Percentiles rank a stretch among this genome's conserved stretches.
These are phyloP conservation scores for Notodromas monacha DNA, from an alignment of 2,888 invertebrate genomes.

Conservation along the genomic window DNA sequence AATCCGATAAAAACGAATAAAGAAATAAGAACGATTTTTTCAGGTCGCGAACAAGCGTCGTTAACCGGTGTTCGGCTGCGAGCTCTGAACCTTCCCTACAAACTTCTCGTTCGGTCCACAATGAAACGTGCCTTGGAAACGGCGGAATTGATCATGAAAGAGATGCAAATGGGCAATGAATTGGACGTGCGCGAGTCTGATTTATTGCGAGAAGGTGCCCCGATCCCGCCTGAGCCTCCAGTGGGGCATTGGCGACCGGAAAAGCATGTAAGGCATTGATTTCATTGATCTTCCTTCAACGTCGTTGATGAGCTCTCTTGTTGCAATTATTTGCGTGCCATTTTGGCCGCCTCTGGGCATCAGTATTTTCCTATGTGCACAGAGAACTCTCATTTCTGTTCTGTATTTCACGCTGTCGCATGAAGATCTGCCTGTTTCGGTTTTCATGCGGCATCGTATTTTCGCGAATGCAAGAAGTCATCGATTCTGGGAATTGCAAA, in stretches of 20 bases:
- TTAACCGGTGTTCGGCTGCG: constrained; percentile 43
- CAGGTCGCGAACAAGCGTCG: constrained; percentile 53
- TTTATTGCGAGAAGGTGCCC: constrained; percentile 65
- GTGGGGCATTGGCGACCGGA: constrained; percentile 59
- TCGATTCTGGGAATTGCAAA: too few species aligned
- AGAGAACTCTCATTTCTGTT: too few species aligned
- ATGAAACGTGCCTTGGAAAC: constrained; percentile 83
- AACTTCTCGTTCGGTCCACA: constrained; percentile 46
- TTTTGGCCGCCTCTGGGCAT: too few species aligned
- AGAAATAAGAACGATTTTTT: constrained; percentile 11
- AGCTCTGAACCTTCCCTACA: constrained; percentile 40
- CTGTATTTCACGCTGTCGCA: too few species aligned
- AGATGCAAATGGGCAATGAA: too few species aligned
- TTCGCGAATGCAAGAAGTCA: too few species aligned
- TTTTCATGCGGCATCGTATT: too few species aligned
- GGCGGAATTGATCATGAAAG: constrained; percentile 38
- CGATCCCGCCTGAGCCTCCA: constrained; percentile 72
- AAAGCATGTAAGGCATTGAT: constrained; percentile 25
- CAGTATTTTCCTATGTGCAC: too few species aligned
- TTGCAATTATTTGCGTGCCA: too few species aligned
- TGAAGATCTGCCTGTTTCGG: too few species aligned
- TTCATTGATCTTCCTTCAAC: background rate
- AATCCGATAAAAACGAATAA: too few species aligned
- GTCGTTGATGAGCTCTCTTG: too few species aligned
- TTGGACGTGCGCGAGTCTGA: constrained; percentile 23